Percentiles rank a stretch among this genome's conserved stretches.
These are phyloP conservation scores for Bimastos eiseni DNA, from an alignment of 2,888 invertebrate species.

Conservation along the genomic window DNA sequence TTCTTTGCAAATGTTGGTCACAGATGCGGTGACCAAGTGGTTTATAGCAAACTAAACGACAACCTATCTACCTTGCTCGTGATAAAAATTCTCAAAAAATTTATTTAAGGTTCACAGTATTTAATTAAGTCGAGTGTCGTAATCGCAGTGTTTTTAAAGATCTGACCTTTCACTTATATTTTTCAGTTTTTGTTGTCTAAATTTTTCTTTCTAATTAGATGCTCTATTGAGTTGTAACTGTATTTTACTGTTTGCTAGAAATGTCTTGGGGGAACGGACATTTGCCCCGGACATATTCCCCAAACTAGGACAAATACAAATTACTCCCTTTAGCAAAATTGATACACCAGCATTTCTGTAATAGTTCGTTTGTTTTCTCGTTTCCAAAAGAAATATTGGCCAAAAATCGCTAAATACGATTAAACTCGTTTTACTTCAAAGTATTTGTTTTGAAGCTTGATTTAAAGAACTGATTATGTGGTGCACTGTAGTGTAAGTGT, in stretches of 20 bases:
- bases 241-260: neutral
- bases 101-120: neutral
- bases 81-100: neutral
- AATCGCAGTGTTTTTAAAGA: neutral
- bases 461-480: too few species aligned
- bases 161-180: neutral
- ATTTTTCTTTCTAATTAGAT: neutral
- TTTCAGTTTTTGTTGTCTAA: neutral
- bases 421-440: too few species aligned
- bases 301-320: too few species aligned
- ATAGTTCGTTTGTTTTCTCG: too few species aligned
- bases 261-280: too few species aligned
- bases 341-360: too few species aligned
- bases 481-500: too few species aligned
- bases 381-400: too few species aligned
- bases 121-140: neutral
- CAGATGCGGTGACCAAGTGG: neutral
- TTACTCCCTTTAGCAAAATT: too few species aligned
- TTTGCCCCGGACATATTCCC: too few species aligned
- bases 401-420: too few species aligned
- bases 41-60: neutral
- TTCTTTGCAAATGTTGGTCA: neutral
- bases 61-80: neutral
- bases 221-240: neutral
- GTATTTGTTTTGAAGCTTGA: too few species aligned